Base-by-base conservation (phyloP, 2,888 invertebrate genomes). In the Helicoverpa assulta region DNA sequence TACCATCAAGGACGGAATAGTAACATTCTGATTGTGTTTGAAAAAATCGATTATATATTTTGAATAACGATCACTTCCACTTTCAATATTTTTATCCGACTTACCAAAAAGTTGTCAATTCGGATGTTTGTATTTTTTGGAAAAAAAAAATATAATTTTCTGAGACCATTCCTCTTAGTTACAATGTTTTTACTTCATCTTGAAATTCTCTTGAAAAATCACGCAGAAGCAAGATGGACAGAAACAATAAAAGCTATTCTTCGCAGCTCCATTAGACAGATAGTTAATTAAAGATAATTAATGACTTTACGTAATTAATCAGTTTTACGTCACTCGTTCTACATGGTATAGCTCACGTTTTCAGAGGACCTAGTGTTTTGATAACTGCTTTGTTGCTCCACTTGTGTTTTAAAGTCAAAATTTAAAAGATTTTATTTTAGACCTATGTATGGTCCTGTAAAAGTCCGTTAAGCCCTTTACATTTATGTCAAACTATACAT, bases 251-350 rank as follows among this genome's bases (percentile, higher is more conserved):
- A 67, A 67, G 63, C 69, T 55, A 73, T 64, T 52, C 50, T 55
- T 73, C 58, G 62, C 47, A 18, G 67, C 57, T 70, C 65, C 47
- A 78, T 64, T 64, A 63, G 58, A 75, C 67, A 73, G 40, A 65
- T 62, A 52, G 63, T 73, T 73, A 78, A 78, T 73, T 72, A 73
- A 62, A 52, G 55, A 37, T 58, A 78, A 78, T 55, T 55, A 73
- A 73, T 73, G 55, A 58, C 43, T 65, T n/a, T n/a, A 40, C 26
- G 16, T 52, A 62, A 16, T 10, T 37, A 14, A 54, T 37, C 47
- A 76, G 7, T 19, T 50, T 12, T 51, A 43, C 52, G 57, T 19
- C 14, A 68, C 12, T 2, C 18, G 10, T 54, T 4, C 16, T 10
- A 54, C 73, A 66, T 79, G 64, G 73, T 60, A 56, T 64, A 63